Percentiles rank a stretch among this genome's conserved stretches.
Evolutionary conservation across 2,888 invertebrate species (phyloP).

Genomic region (Cremastinae sp.): DNA sequence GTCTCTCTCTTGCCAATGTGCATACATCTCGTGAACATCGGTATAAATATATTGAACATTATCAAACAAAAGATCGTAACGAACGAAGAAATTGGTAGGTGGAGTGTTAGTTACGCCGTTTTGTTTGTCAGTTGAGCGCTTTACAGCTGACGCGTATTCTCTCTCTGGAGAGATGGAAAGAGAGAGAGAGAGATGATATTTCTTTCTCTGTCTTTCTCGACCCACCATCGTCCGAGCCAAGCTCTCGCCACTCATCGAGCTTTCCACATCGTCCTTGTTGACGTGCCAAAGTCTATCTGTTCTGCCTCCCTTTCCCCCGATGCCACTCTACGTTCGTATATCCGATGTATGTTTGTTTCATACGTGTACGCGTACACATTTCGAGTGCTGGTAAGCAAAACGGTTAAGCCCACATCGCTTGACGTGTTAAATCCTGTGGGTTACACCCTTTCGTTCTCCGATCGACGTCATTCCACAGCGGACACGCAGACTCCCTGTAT

Average conservation of each 20-base stretch:
- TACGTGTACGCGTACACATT: not conserved
- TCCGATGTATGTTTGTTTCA: constrained; percentile 23
- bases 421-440: constrained; percentile 17
- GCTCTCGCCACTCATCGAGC: constrained; percentile 57
- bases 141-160: constrained; percentile 21
- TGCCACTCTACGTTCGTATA: not conserved
- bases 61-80: constrained; percentile 37
- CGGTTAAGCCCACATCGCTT: constrained; percentile 12
- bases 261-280: constrained; percentile 51
- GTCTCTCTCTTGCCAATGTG: not conserved
- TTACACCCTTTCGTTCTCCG: constrained; percentile 13
- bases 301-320: not conserved
- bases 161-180: too few relatives aligned
- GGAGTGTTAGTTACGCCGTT: constrained; percentile 42
- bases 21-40: not conserved
- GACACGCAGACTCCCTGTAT: not conserved
- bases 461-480: constrained; percentile 7
- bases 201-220: constrained; percentile 26
- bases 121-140: constrained; percentile 19
- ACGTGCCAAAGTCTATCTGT: constrained; percentile 36
- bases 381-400: constrained; percentile 27
- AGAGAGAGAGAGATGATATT: too few relatives aligned
- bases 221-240: constrained; percentile 50
- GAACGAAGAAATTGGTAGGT: constrained; percentile 14
- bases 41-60: constrained; percentile 18